Conservation (phyloP, 2,797 vertebrate species). For the Siniperca undulata region DNA sequence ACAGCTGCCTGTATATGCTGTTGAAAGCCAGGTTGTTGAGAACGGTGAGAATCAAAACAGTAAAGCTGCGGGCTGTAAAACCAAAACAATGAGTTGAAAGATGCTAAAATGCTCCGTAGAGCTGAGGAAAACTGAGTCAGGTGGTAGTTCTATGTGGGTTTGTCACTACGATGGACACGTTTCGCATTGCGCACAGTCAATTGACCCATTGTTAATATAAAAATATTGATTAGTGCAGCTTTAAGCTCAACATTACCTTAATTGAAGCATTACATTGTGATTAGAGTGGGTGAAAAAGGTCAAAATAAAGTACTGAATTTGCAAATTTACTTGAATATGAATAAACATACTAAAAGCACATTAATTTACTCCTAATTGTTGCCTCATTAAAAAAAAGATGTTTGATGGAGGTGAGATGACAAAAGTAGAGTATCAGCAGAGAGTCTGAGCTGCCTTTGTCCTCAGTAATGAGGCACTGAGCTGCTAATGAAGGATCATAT, state of each 20-base stretch:
- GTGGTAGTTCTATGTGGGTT: background rate
- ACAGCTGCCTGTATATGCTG: background rate
- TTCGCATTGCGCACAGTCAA: background rate
- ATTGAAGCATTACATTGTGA: background rate
- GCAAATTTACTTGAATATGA: background rate
- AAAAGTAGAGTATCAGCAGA: slow-evolving; percentile 24
- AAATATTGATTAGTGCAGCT: background rate
- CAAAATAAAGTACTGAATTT: background rate
- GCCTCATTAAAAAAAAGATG: slow-evolving; percentile 15
- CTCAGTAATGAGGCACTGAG: slow-evolving; percentile 52
- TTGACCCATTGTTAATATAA: too few relatives aligned
- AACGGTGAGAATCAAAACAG: background rate
- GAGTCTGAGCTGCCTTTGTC: slow-evolving; percentile 41
- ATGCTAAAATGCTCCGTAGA: too few relatives aligned
- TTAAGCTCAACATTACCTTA: background rate
- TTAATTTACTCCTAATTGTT: background rate
- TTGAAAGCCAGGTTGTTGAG: background rate
- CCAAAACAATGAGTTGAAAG: background rate
- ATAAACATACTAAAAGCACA: background rate
- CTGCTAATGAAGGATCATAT: slow-evolving; percentile 67
- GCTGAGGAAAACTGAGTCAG: background rate
- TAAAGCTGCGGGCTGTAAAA: background rate
- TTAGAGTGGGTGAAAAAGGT: background rate
- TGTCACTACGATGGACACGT: background rate
- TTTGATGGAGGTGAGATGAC: slow-evolving; percentile 33